Conservation (phyloP, 2,113 vertebrate genomes). For the Amphilophus citrinellus region DNA sequence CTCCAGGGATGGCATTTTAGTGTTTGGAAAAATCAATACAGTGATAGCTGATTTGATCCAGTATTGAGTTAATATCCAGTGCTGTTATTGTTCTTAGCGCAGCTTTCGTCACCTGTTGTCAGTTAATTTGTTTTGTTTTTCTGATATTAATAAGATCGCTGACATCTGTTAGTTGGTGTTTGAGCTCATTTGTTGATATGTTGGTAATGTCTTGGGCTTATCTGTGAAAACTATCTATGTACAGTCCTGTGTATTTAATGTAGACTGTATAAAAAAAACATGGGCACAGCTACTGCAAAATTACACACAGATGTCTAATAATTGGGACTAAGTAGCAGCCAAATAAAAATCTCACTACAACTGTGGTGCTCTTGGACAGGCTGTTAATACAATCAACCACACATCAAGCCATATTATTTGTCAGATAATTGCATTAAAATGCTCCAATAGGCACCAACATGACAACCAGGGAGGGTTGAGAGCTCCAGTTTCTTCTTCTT, state of each 20-base stretch:
- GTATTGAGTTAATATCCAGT: background rate
- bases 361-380: background rate
- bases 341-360: background rate
- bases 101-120: background rate
- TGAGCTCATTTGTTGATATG: conserved; percentile 2
- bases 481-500: background rate
- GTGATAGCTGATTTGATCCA: conserved; percentile 1
- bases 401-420: background rate
- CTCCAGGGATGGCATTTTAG: background rate
- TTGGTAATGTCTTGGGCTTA: background rate
- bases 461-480: background rate
- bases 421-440: background rate
- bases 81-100: background rate
- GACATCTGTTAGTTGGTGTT: background rate
- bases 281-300: background rate
- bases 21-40: background rate
- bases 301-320: background rate
- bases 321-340: background rate
- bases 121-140: background rate
- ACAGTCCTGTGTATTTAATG: background rate
- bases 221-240: background rate
- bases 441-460: background rate
- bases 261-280: background rate
- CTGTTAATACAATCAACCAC: background rate
- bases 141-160: background rate